Evolutionary conservation across 2,797 vertebrate genomes (phyloP).

Genomic region (Gymnothorax javanicus): DNA sequence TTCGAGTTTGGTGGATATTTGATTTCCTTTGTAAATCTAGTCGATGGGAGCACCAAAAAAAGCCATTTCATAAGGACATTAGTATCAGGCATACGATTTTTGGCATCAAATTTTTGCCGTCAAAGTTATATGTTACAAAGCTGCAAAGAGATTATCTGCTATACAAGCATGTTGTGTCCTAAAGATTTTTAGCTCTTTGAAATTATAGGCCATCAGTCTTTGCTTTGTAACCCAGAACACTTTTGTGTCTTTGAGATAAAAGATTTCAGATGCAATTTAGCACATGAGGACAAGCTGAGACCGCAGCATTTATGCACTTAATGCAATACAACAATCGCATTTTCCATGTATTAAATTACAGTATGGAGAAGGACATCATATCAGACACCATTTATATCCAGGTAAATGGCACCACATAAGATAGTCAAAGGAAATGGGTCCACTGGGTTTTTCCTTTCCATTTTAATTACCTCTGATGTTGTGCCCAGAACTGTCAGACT

Average conservation of each 20-base stretch:
- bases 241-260: neutral
- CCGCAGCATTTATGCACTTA: neutral
- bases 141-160: neutral
- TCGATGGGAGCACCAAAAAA: neutral
- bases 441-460: neutral
- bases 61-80: neutral
- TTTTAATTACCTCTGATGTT: constrained; percentile 23
- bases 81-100: neutral
- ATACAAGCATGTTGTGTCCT: neutral
- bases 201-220: neutral
- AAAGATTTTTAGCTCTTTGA: neutral
- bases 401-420: constrained; percentile 11
- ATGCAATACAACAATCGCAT: neutral
- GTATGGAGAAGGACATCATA: constrained; percentile 4
- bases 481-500: neutral
- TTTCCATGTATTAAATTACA: neutral
- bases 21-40: neutral
- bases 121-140: too few species aligned
- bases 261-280: neutral
- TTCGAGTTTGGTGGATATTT: neutral
- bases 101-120: neutral
- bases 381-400: neutral
- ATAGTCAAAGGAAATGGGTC: neutral
- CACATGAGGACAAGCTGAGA: neutral
- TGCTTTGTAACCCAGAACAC: neutral